Evolutionary conservation across 2,888 invertebrate genomes (phyloP).

Genomic region (Harpagoxenus sublaevis): DNA sequence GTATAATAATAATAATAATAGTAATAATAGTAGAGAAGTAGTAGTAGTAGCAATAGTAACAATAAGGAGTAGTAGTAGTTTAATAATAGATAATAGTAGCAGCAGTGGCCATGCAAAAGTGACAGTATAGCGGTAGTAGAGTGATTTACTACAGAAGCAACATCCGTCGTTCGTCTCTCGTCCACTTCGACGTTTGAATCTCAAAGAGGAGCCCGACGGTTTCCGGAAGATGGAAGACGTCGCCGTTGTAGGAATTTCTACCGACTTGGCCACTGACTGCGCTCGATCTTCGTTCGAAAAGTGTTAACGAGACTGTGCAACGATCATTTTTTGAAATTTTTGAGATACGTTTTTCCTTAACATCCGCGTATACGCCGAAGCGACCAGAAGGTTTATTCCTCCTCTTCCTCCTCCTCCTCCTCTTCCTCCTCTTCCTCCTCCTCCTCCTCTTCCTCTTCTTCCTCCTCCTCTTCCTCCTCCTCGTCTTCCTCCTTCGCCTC

Average conservation of each 20-base stretch:
- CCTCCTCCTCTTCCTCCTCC: conserved; percentile 87
- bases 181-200: background rate
- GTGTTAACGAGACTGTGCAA: conserved; percentile 64
- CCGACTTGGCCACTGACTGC: conserved; percentile 61
- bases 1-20: conserved; percentile 74
- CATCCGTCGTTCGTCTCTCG: conserved; percentile 1
- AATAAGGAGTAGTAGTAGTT: conserved; percentile 66
- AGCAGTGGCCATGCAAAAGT: conserved; percentile 60
- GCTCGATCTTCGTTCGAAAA: conserved; percentile 61
- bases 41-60: conserved; percentile 62
- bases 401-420: conserved; percentile 82
- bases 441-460: conserved; percentile 83
- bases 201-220: background rate
- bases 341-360: conserved; percentile 9
- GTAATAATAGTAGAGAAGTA: conserved; percentile 73
- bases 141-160: conserved; percentile 9
- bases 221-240: conserved; percentile 25
- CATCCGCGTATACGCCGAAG: conserved; percentile 5
- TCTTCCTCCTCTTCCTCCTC: conserved; percentile 84
- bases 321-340: conserved; percentile 55
- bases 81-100: conserved; percentile 65
- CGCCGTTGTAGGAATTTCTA: conserved; percentile 48
- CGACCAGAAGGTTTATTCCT: conserved; percentile 69
- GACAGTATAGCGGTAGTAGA: conserved; percentile 57
- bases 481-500: conserved; percentile 91